Evolutionary conservation across 2,113 vertebrate genomes (phyloP).

Genomic region (Patagioenas fasciata): DNA sequence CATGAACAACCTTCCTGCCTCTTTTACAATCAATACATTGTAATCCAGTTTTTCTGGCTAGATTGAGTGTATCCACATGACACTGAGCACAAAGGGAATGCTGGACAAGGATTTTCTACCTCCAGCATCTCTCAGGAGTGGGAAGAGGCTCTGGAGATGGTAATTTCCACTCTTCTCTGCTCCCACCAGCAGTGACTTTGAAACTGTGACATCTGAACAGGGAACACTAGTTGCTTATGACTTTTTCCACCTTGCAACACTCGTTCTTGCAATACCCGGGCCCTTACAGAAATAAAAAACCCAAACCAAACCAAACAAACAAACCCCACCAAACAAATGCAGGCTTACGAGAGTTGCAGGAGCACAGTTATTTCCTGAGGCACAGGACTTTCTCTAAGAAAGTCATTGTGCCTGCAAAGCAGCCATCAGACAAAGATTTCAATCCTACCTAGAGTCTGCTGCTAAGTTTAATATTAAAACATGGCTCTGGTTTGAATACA

Average conservation of each 20-base stretch:
- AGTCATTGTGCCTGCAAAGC: background rate
- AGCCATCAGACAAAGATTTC: background rate
- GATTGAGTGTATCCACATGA: background rate
- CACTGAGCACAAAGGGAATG: background rate
- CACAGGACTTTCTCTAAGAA: background rate
- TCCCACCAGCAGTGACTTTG: background rate
- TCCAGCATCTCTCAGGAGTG: background rate
- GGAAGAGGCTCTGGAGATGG: background rate
- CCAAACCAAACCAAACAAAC: background rate
- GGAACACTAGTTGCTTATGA: background rate
- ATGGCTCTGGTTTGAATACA: background rate
- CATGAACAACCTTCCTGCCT: background rate
- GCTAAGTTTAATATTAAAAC: background rate
- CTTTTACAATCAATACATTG: background rate
- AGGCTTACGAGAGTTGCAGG: background rate
- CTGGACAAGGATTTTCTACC: background rate
- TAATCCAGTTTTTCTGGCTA: constrained; percentile 48
- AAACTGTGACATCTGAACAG: background rate
- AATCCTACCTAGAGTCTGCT: background rate
- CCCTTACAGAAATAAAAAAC: background rate
- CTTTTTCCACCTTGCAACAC: background rate
- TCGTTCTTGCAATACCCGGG: background rate
- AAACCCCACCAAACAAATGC: background rate
- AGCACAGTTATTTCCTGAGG: background rate
- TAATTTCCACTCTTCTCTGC: background rate